Evolutionary conservation across 1,140 invertebrate genomes (phyloP).

Genomic region (Procambarus virginalis): DNA sequence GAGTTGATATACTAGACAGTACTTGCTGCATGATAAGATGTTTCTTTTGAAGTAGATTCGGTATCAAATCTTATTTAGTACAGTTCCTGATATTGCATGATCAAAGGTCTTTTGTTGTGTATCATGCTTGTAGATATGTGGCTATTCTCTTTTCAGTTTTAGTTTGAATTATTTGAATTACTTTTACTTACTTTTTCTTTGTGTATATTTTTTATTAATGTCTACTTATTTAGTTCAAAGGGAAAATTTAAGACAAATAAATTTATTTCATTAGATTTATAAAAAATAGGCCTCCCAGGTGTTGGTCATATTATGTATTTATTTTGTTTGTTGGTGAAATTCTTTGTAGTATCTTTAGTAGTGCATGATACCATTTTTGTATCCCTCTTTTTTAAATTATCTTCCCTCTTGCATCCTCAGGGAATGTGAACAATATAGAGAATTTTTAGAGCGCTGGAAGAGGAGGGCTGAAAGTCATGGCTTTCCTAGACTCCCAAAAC

Average conservation of each 20-base stretch:
- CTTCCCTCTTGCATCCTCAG: slow-evolving; percentile 29
- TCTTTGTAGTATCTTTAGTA: background rate
- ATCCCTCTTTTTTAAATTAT: background rate
- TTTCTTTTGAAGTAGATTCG: too few relatives aligned
- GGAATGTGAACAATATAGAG: slow-evolving; percentile 47
- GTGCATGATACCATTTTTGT: background rate
- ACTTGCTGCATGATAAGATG: too few relatives aligned
- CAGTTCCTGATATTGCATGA: too few relatives aligned
- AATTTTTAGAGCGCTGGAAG: slow-evolving; percentile 39
- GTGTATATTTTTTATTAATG: background rate
- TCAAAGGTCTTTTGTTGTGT: too few relatives aligned
- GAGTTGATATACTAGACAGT: too few relatives aligned
- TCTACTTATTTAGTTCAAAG: background rate
- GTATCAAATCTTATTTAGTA: too few relatives aligned
- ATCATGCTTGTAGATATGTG: too few relatives aligned
- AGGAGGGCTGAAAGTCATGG: slow-evolving; percentile 38
- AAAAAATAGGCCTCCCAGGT: too few relatives aligned
- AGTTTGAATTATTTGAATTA: background rate
- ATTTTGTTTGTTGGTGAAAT: background rate
- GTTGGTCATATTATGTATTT: background rate
- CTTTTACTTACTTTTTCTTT: background rate
- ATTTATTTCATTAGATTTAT: too few relatives aligned
- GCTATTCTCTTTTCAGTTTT: too few relatives aligned
- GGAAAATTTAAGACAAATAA: too few relatives aligned
- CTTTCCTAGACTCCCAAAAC: slow-evolving; percentile 21